Evolutionary conservation across 2,888 invertebrate species (phyloP).

Genomic region (Phyto melanocephala): DNA sequence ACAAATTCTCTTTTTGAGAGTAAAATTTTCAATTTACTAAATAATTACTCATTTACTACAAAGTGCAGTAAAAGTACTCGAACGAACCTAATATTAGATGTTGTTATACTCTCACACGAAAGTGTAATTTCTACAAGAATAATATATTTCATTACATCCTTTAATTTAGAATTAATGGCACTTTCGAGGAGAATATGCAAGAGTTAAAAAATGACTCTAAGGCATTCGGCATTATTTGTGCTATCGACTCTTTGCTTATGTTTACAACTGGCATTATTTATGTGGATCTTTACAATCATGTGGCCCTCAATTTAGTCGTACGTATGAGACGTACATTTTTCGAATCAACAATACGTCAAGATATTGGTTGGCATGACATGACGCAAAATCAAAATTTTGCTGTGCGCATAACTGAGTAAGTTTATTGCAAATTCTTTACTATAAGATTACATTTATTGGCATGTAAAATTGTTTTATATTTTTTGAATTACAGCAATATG

Average conservation of each 20-base stretch:
- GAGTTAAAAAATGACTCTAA: slow-evolving; percentile 84
- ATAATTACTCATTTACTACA: too few relatives aligned
- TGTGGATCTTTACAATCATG: slow-evolving; percentile 84
- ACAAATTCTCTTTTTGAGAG: too few relatives aligned
- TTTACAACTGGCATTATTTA: slow-evolving; percentile 83
- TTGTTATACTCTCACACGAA: too few relatives aligned
- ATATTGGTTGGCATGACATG: slow-evolving; percentile 87
- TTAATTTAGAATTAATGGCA: slow-evolving; percentile 81
- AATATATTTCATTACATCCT: background rate
- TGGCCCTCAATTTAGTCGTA: slow-evolving; percentile 83
- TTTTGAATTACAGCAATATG: slow-evolving; percentile 81
- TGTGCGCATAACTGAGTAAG: slow-evolving; percentile 87
- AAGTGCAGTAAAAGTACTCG: too few relatives aligned
- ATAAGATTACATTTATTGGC: slow-evolving; percentile 1
- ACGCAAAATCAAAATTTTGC: slow-evolving; percentile 87
- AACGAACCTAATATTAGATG: too few relatives aligned
- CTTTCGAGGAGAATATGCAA: slow-evolving; percentile 80
- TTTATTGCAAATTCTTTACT: slow-evolving; percentile 65
- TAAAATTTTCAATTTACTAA: too few relatives aligned
- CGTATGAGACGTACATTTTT: slow-evolving; percentile 83
- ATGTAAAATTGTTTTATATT: background rate
- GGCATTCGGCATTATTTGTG: slow-evolving; percentile 83
- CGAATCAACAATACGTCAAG: slow-evolving; percentile 84
- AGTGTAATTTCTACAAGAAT: too few relatives aligned
- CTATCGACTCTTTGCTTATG: slow-evolving; percentile 81